Percentiles rank a stretch among this genome's conserved stretches.
Conservation (phyloP, 2,888 invertebrate genomes). For the Drosophila yooni region DNA sequence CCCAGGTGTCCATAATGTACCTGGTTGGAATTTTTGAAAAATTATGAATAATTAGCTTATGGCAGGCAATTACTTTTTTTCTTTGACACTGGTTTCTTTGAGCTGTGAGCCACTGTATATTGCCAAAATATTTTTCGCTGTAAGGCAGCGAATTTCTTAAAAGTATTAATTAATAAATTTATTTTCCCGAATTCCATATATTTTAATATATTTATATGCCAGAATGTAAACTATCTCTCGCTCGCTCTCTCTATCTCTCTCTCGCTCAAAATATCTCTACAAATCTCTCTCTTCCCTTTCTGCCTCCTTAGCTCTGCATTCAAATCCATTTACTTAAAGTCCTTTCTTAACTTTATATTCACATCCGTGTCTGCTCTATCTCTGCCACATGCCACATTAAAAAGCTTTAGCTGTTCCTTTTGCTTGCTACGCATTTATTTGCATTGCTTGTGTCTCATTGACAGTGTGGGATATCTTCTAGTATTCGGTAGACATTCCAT, state of each 20-base stretch:
- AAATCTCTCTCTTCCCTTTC: background rate
- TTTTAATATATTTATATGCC: background rate
- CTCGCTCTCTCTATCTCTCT: background rate
- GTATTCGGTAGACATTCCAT: slow-evolving; percentile 42
- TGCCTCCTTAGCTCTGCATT: background rate
- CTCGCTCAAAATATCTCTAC: background rate
- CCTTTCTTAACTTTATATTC: background rate
- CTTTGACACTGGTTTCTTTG: too few relatives aligned
- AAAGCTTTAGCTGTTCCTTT: slow-evolving; percentile 19
- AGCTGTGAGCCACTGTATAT: too few relatives aligned
- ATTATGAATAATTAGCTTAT: too few relatives aligned
- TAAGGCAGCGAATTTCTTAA: background rate
- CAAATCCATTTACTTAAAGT: slow-evolving; percentile 18
- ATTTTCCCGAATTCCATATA: too few relatives aligned
- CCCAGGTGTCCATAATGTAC: too few relatives aligned
- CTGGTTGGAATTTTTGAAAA: too few relatives aligned
- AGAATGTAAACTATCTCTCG: background rate
- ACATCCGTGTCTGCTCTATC: slow-evolving; percentile 2
- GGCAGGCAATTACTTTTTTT: too few relatives aligned
- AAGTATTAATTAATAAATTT: background rate
- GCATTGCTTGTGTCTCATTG: slow-evolving; percentile 22
- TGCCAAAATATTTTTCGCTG: background rate
- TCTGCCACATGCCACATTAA: slow-evolving; percentile 31
- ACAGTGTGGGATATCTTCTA: slow-evolving; percentile 5
- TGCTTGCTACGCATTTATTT: slow-evolving; percentile 43